Evolutionary conservation across 2,888 invertebrate genomes (phyloP).

Genomic region (Calliphora vomitoria): DNA sequence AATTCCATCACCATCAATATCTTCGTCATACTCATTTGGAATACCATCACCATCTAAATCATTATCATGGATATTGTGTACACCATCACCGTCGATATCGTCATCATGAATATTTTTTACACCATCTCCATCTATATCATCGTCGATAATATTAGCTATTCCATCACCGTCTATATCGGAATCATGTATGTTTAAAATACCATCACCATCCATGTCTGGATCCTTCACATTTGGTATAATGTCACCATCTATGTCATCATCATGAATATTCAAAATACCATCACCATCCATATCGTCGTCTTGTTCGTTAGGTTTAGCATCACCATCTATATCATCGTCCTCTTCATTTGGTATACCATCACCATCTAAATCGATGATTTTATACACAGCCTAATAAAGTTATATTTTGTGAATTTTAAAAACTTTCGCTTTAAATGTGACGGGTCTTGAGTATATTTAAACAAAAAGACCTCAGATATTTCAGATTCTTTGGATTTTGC

Average conservation of each 20-base stretch:
- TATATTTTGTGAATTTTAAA: conserved; percentile 23
- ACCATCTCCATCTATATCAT: conserved; percentile 80
- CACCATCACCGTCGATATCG: conserved; percentile 82
- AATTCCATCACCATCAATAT: conserved; percentile 85
- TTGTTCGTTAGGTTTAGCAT: conserved; percentile 75
- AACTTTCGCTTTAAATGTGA: background rate
- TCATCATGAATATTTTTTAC: conserved; percentile 84
- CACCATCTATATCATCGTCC: conserved; percentile 75
- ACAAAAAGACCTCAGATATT: conserved; percentile 48
- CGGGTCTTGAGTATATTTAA: conserved; percentile 12
- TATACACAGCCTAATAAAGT: conserved; percentile 42
- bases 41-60: conserved; percentile 78
- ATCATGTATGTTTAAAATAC: conserved; percentile 78
- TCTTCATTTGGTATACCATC: conserved; percentile 75
- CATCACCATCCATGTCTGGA: conserved; percentile 76
- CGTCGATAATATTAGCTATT: conserved; percentile 81
- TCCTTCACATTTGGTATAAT: conserved; percentile 75
- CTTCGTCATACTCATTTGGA: conserved; percentile 84
- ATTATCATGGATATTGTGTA: conserved; percentile 83
- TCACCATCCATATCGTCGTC: conserved; percentile 80
- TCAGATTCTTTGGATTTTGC: background rate
- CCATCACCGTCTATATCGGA: conserved; percentile 80
- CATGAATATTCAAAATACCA: conserved; percentile 82
- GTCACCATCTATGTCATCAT: conserved; percentile 82
- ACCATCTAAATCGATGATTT: conserved; percentile 73